Conservation (phyloP, 2,797 vertebrate species). For the Tapirus indicus region DNA sequence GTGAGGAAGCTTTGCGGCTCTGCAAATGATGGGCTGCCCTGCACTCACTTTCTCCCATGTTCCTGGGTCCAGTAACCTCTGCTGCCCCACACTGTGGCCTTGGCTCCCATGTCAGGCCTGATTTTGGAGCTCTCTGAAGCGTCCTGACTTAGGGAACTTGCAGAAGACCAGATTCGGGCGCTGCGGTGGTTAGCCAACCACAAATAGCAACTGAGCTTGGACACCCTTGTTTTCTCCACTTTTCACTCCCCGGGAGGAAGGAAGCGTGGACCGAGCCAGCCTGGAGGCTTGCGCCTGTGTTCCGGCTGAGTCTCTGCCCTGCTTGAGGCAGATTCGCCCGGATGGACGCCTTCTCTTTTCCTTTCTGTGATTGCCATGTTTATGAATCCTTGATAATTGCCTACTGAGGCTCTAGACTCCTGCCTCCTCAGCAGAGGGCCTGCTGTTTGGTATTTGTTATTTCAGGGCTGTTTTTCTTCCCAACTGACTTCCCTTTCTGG, state of each 20-base stretch:
- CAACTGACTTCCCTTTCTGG: not conserved
- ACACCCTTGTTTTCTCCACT: not conserved
- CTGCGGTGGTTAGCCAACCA: not conserved
- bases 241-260: not conserved
- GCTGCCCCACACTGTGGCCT: rapidly evolving
- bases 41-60: too few species aligned
- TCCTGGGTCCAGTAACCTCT: not conserved
- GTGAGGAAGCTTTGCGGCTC: not conserved
- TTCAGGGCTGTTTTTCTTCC: constrained; percentile 25
- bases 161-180: not conserved
- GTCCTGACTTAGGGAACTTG: not conserved
- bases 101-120: not conserved
- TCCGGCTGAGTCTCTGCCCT: not conserved
- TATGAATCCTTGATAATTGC: constrained; percentile 43
- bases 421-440: not conserved
- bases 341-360: not conserved
- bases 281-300: not conserved
- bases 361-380: constrained; percentile 49
- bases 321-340: not conserved
- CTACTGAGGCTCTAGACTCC: not conserved
- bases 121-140: not conserved
- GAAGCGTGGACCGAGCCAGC: not conserved
- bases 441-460: not conserved
- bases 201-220: not conserved
- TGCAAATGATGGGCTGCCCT: too few species aligned